These are phyloP conservation scores for Tachina fera DNA, from an alignment of 2,888 invertebrate genomes.

Conservation along the genomic window DNA sequence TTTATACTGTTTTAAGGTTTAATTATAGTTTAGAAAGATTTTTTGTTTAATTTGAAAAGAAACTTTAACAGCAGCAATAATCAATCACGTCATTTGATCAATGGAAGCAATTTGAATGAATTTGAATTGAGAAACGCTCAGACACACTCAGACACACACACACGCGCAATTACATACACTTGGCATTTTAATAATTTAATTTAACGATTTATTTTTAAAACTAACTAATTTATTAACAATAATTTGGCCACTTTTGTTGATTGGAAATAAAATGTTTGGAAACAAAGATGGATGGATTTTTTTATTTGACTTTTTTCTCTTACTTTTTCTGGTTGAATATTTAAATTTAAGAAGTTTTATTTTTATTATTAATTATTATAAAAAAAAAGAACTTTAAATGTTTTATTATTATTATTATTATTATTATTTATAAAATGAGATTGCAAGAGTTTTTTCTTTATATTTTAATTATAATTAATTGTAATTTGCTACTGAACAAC, in stretches of 20 bases:
- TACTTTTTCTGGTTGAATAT: constrained; percentile 22
- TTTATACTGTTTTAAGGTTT: constrained; percentile 1
- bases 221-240: constrained; percentile 60
- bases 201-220: constrained; percentile 27
- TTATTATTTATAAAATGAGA: constrained; percentile 45
- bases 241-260: constrained; percentile 71
- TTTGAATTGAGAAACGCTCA: background rate
- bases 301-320: constrained; percentile 52
- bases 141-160: no score
- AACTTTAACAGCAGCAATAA: constrained; percentile 19
- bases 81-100: constrained; percentile 47
- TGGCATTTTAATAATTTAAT: constrained; percentile 19
- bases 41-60: background rate
- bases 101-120: constrained; percentile 63
- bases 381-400: constrained; percentile 4
- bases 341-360: constrained; percentile 12
- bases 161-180: background rate
- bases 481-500: constrained; percentile 72
- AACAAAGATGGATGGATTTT: constrained; percentile 62
- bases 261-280: constrained; percentile 52
- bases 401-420: constrained; percentile 39
- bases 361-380: constrained; percentile 32
- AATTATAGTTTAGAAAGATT: constrained; percentile 4
- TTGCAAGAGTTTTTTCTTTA: constrained; percentile 53
- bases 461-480: constrained; percentile 55